Percentiles rank a stretch among this genome's conserved stretches.
phyloP scores from a whole-genome alignment of 1,140 invertebrate species.

The Zaprionus ornatus region DNA sequence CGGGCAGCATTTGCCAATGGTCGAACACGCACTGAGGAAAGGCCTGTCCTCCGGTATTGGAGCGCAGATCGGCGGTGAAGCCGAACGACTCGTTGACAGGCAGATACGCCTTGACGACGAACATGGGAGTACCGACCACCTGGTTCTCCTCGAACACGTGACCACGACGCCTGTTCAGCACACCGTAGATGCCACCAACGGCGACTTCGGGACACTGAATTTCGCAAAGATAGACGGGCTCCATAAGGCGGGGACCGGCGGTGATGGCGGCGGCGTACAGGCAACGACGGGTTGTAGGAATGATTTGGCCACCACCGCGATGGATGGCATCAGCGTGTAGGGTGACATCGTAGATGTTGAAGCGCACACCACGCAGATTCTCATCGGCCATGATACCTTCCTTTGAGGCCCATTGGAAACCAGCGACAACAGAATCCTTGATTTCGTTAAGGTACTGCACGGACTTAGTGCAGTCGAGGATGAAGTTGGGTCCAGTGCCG shows the following conservation, averaged over 20 bases:
- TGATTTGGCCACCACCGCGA: conserved; percentile 99
- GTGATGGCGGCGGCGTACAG: conserved; percentile 98
- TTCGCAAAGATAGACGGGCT: conserved; percentile 99
- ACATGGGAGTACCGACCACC: conserved; percentile 99
- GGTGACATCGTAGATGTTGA: conserved; percentile 99
- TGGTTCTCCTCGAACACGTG: conserved; percentile 97
- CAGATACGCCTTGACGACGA: conserved; percentile 98
- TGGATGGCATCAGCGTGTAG: conserved; percentile 99
- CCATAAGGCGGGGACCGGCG: conserved; percentile 97
- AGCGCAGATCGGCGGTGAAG: conserved; percentile 99
- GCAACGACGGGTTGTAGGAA: conserved; percentile 98
- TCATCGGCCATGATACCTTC: conserved; percentile 99
- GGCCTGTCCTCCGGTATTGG: conserved; percentile 99
- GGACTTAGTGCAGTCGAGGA: conserved; percentile 99
- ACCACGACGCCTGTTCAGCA: conserved; percentile 98
- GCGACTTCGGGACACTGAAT: conserved; percentile 99
- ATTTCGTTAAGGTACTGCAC: conserved; percentile 99
- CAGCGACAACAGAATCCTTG: conserved; percentile 99
- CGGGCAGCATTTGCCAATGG: conserved; percentile 99
- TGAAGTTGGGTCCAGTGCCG: conserved; percentile 98
- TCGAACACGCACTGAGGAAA: conserved; percentile 99
- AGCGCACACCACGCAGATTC: conserved; percentile 96
- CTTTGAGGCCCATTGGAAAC: conserved; percentile 99
- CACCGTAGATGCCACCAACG: conserved; percentile 98
- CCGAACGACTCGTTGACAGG: conserved; percentile 99